Conservation (phyloP, 1,140 invertebrate species). For the Eriosoma lanigerum region DNA sequence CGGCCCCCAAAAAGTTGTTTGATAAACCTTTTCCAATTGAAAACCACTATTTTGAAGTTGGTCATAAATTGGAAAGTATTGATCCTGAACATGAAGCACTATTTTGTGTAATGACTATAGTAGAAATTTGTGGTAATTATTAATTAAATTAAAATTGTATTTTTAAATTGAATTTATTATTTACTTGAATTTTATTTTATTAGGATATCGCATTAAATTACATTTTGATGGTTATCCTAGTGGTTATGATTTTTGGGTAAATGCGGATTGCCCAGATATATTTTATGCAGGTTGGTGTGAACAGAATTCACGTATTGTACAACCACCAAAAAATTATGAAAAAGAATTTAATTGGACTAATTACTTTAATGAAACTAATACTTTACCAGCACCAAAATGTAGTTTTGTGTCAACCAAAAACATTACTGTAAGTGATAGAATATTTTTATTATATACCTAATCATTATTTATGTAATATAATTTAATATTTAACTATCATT, state of each 20-base stretch:
- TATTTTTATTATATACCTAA: background rate
- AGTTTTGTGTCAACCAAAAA: conserved; percentile 4
- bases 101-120: conserved; percentile 85
- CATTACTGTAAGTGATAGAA: background rate
- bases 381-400: conserved; percentile 70
- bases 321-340: conserved; percentile 73
- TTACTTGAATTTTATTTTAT: conserved; percentile 26
- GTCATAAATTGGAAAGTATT: conserved; percentile 92
- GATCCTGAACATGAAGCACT: conserved; percentile 87
- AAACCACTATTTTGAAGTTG: conserved; percentile 72
- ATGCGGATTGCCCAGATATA: conserved; percentile 85
- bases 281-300: conserved; percentile 94
- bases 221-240: conserved; percentile 92
- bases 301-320: conserved; percentile 71
- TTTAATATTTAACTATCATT: background rate
- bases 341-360: conserved; percentile 79
- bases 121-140: conserved; percentile 72
- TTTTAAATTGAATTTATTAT: conserved; percentile 56
- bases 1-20: conserved; percentile 28
- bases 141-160: conserved; percentile 32
- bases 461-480: background rate
- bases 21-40: conserved; percentile 18
- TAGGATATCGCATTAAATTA: conserved; percentile 78
- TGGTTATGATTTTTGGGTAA: conserved; percentile 91
- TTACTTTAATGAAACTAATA: conserved; percentile 78